These are phyloP conservation scores for Pandemis cinnamomeana DNA, from an alignment of 2,888 invertebrate species.

Conservation along the genomic window DNA sequence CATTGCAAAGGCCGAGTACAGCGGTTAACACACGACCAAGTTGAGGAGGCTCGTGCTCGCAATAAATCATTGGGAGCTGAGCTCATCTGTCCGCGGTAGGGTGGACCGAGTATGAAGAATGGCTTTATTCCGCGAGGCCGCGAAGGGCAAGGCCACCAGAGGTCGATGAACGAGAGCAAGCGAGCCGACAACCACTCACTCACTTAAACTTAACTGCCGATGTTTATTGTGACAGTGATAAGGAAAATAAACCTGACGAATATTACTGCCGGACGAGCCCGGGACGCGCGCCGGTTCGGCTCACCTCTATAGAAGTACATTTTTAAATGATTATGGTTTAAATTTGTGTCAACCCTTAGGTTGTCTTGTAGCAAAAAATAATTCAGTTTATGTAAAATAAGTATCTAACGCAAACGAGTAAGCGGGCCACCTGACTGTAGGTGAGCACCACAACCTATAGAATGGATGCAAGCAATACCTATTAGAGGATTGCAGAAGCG, in stretches of 20 bases:
- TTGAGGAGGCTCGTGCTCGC: constrained; percentile 24
- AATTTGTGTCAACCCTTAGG: too few species aligned
- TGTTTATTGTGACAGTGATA: constrained; percentile 41
- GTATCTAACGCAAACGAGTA: too few species aligned
- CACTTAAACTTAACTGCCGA: constrained; percentile 36
- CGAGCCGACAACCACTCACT: constrained; percentile 37
- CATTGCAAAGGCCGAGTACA: constrained; percentile 19
- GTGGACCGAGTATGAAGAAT: constrained; percentile 38
- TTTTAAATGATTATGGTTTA: too few species aligned
- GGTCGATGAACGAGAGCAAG: constrained; percentile 38
- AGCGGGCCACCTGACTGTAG: too few species aligned
- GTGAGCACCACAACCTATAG: too few species aligned
- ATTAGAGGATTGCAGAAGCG: too few species aligned
- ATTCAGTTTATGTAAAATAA: too few species aligned
- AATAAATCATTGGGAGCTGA: constrained; percentile 28
- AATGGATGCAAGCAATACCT: too few species aligned
- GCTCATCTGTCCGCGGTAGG: constrained; percentile 33
- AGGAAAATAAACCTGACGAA: constrained; percentile 35
- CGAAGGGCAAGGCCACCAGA: constrained; percentile 41
- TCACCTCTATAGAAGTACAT: neutral
- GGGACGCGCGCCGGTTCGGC: neutral
- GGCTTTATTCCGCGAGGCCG: constrained; percentile 42
- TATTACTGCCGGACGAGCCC: constrained; percentile 2
- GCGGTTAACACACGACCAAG: constrained; percentile 14
- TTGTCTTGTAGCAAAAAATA: too few species aligned